Percentiles rank a stretch among this genome's conserved stretches.
Conservation (phyloP, 2,113 vertebrate species). For the Sinocyclocheilus maitianheensis region DNA sequence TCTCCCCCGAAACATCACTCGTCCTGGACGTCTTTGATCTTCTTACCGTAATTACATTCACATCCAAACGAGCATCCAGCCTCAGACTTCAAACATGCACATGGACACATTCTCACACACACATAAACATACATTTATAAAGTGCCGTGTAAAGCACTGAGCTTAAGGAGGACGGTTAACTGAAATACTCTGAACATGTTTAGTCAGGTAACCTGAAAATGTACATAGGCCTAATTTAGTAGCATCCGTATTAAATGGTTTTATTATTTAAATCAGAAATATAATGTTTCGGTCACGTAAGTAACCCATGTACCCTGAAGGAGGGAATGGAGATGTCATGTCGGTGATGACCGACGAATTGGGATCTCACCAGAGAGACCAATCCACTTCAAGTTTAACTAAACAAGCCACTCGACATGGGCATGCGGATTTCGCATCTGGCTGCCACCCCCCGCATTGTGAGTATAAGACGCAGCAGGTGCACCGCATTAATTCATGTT, state of each 20-base stretch:
- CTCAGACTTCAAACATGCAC: slow-evolving; percentile 74
- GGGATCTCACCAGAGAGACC: too few species aligned
- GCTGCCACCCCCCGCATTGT: too few species aligned
- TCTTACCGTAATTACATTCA: slow-evolving; percentile 93
- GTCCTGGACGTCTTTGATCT: slow-evolving; percentile 93
- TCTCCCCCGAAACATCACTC: slow-evolving; percentile 98
- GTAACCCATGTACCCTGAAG: too few species aligned
- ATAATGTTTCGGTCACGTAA: too few species aligned
- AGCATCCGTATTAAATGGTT: not conserved
- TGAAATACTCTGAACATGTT: not conserved
- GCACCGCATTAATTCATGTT: too few species aligned
- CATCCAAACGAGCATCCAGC: slow-evolving; percentile 82
- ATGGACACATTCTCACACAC: slow-evolving; percentile 50
- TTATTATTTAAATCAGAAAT: not conserved
- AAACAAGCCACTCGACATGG: too few species aligned
- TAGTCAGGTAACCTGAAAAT: not conserved
- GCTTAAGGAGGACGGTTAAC: too few species aligned
- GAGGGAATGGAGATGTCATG: too few species aligned
- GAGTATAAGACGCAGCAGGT: too few species aligned
- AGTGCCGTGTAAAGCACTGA: not conserved
- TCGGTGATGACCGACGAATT: too few species aligned
- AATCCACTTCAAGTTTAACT: too few species aligned
- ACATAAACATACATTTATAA: slow-evolving; percentile 43
- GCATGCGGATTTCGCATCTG: too few species aligned
- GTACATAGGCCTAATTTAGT: not conserved